These are phyloP conservation scores for Ibidorhyncha struthersii DNA, from an alignment of 2,113 vertebrate genomes.

Conservation along the genomic window DNA sequence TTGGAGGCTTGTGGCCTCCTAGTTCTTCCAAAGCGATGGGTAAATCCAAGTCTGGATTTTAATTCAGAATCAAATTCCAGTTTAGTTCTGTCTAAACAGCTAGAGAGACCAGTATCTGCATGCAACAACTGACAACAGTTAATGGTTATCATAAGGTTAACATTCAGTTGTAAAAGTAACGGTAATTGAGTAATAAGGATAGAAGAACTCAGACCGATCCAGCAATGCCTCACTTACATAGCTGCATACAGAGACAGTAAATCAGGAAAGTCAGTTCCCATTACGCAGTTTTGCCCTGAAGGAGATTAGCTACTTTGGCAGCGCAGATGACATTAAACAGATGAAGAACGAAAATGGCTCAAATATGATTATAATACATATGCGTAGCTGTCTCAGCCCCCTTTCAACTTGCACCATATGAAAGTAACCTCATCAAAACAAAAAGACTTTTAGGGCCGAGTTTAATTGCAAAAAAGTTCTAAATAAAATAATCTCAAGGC, in stretches of 20 bases:
- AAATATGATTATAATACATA: conserved; percentile 19
- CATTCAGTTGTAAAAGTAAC: neutral
- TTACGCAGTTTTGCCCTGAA: conserved; percentile 23
- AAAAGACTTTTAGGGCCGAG: neutral
- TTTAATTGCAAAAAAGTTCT: conserved; percentile 50
- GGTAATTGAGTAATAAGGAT: neutral
- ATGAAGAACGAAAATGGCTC: conserved; percentile 58
- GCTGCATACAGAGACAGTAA: neutral
- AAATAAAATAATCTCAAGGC: neutral
- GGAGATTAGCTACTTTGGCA: conserved; percentile 47
- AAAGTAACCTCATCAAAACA: conserved; percentile 58
- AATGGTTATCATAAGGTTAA: neutral
- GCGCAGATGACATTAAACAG: conserved; percentile 61
- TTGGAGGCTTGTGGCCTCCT: neutral
- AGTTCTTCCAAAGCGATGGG: neutral
- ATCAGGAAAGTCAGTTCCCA: conserved; percentile 24
- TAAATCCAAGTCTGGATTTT: neutral
- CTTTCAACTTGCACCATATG: conserved; percentile 27
- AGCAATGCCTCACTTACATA: neutral
- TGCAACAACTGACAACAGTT: neutral
- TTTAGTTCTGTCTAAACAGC: neutral
- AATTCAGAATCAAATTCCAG: neutral
- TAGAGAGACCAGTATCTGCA: neutral
- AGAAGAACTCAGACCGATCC: neutral
- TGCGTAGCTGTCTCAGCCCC: neutral